phyloP scores from a whole-genome alignment of 1,140 invertebrate genomes.

The Dolichoris vasculosae region DNA sequence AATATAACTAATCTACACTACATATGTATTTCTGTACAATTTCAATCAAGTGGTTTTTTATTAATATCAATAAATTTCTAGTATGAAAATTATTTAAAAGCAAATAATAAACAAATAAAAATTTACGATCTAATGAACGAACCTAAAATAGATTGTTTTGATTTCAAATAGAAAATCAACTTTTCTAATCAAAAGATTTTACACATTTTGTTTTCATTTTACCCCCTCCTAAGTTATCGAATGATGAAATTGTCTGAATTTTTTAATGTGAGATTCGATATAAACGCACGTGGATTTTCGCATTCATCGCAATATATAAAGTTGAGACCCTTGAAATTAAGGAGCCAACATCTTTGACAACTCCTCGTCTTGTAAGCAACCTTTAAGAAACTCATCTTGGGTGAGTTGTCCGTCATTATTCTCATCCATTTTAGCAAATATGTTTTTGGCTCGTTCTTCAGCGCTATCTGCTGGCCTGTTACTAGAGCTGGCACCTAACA shows the following conservation, averaged over 20 bases:
- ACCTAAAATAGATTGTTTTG: too few species aligned
- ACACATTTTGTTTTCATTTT: too few species aligned
- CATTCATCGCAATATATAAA: not conserved
- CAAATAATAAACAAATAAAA: too few species aligned
- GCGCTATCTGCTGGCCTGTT: slow-evolving; percentile 94
- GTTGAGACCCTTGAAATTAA: slow-evolving; percentile 76
- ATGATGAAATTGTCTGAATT: not conserved
- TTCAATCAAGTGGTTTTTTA: too few species aligned
- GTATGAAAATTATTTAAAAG: too few species aligned
- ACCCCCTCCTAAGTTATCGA: too few species aligned
- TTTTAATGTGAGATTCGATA: not conserved
- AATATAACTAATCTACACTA: too few species aligned
- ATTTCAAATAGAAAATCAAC: too few species aligned
- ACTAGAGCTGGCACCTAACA: slow-evolving; percentile 95
- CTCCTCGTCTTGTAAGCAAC: slow-evolving; percentile 98
- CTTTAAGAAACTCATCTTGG: slow-evolving; percentile 98
- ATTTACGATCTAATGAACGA: too few species aligned
- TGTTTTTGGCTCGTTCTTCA: slow-evolving; percentile 97
- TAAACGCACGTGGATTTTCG: not conserved
- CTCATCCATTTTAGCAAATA: slow-evolving; percentile 99
- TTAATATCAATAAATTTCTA: too few species aligned
- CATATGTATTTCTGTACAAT: too few species aligned
- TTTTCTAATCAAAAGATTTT: too few species aligned
- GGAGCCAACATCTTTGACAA: slow-evolving; percentile 96
- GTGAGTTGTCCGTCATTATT: slow-evolving; percentile 99